Percentiles rank a stretch among this genome's conserved stretches.
Evolutionary conservation across 2,113 vertebrate genomes (phyloP).

Genomic region (Helogale parvula): DNA sequence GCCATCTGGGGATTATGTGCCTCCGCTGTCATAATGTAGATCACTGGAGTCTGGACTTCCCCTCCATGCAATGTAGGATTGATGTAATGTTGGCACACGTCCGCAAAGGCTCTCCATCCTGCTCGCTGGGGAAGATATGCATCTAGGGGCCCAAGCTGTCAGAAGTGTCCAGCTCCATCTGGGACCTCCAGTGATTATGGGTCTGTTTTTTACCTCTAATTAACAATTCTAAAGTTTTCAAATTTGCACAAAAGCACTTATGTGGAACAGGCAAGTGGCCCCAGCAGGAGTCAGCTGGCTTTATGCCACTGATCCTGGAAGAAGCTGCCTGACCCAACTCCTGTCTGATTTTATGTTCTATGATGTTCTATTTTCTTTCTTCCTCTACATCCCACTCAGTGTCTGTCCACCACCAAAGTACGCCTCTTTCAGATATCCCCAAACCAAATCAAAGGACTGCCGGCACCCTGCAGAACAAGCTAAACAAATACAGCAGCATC

Average conservation of each 20-base stretch:
- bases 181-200: neutral
- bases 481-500: neutral
- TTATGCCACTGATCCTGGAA: neutral
- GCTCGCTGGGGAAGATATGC: neutral
- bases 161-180: neutral
- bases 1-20: conserved; percentile 4
- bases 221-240: neutral
- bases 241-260: neutral
- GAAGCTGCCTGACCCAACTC: neutral
- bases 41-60: neutral
- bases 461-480: neutral
- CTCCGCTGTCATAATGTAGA: neutral
- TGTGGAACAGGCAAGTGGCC: neutral
- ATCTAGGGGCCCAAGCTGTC: neutral
- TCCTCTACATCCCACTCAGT: neutral
- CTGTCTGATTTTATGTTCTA: neutral
- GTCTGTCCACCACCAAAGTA: neutral
- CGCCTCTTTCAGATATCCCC: neutral
- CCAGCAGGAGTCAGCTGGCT: no score
- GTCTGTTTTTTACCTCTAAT: neutral
- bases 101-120: neutral
- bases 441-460: neutral
- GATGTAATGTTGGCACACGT: neutral
- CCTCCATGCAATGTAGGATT: neutral
- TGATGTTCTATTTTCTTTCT: neutral